A percentile compares a stretch with the other conserved stretches of the same genome.
Evolutionary conservation across 2,888 invertebrate genomes (phyloP).

Genomic region (Lasius platythorax): DNA sequence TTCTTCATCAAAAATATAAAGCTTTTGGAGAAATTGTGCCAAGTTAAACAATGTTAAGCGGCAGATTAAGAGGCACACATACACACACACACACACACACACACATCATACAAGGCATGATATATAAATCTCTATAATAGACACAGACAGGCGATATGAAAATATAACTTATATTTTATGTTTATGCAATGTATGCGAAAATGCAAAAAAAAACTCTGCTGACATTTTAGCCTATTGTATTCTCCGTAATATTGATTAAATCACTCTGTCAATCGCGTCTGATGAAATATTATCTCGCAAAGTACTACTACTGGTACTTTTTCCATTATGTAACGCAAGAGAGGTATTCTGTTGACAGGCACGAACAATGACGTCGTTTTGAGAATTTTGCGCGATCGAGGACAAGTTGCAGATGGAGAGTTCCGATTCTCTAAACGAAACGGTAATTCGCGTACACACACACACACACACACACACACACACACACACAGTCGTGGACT

Average conservation of each 20-base stretch:
- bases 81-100: neutral
- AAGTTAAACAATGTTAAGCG: neutral
- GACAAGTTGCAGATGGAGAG: neutral
- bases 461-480: too few species aligned
- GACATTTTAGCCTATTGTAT: neutral
- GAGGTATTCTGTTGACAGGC: neutral
- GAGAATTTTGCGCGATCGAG: neutral
- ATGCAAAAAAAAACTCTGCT: neutral
- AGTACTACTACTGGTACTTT: neutral
- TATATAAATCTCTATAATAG: neutral
- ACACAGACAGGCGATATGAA: neutral
- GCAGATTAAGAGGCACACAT: neutral
- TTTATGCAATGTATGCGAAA: neutral
- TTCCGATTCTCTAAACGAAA: neutral
- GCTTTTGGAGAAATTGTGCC: neutral
- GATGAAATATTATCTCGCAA: constrained; percentile 29
- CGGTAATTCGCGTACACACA: neutral
- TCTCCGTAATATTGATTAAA: constrained; percentile 5
- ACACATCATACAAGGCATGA: neutral
- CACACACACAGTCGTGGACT: neutral
- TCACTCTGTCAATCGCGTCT: constrained; percentile 1
- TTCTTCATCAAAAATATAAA: neutral
- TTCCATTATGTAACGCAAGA: neutral
- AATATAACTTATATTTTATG: neutral
- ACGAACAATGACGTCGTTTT: neutral